Percentiles rank a stretch among this genome's conserved stretches.
phyloP scores from a whole-genome alignment of 2,888 invertebrate species.

The Urechis unicinctus region DNA sequence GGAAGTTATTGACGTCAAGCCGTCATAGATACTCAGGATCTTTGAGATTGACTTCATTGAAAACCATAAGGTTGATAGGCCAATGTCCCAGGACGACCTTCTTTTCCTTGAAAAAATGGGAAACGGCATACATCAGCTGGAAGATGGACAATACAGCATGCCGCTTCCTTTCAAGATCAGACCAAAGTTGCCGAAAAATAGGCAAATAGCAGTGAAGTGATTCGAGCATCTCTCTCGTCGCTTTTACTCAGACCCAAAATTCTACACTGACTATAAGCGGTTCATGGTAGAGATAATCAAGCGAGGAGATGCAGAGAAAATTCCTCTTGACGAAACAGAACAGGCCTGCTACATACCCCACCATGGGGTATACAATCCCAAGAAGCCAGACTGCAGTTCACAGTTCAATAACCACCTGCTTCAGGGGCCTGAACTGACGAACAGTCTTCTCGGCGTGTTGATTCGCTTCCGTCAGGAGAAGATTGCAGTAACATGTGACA shows the following conservation, averaged over 20 bases:
- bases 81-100: slow-evolving; percentile 1
- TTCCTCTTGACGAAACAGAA: neutral
- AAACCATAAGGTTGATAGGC: neutral
- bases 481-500: neutral
- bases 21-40: no score
- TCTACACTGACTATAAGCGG: neutral
- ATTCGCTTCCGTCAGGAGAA: neutral
- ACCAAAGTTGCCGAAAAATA: slow-evolving; percentile 3
- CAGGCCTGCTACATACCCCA: neutral
- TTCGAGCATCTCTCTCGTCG: neutral
- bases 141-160: slow-evolving; percentile 2
- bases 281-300: slow-evolving; percentile 1
- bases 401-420: neutral
- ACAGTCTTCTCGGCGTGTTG: slow-evolving; percentile 1
- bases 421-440: slow-evolving; percentile 3
- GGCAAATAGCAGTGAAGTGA: neutral
- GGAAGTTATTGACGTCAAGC: no score
- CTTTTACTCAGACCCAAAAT: neutral
- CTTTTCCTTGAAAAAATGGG: neutral
- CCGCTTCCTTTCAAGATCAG: neutral
- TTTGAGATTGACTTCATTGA: slow-evolving; percentile 18
- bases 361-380: neutral
- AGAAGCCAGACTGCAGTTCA: neutral
- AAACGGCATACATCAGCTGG: neutral
- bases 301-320: slow-evolving; percentile 1